Conservation (phyloP, 92 coral and sea anemone genomes). For the Zoanthus sansibaricus region DNA sequence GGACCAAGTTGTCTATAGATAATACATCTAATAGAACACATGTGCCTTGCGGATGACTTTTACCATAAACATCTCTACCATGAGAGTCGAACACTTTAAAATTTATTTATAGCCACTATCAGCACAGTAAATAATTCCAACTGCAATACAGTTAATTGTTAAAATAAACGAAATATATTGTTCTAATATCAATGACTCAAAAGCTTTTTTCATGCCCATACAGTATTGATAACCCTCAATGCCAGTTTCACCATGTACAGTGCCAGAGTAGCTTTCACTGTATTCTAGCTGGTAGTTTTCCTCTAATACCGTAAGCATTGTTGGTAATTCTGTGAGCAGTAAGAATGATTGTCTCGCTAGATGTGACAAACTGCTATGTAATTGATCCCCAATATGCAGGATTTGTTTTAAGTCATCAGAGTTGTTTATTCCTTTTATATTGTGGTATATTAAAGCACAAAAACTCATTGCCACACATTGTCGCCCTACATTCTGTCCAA, state of each 20-base stretch:
- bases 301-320: constrained; percentile 40
- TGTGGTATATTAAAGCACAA: constrained; percentile 1
- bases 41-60: constrained; percentile 3
- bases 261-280: constrained; percentile 57
- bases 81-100: constrained; percentile 30
- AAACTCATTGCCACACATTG: constrained; percentile 22
- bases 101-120: not conserved
- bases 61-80: constrained; percentile 17
- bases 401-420: constrained; percentile 37
- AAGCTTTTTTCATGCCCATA: constrained; percentile 42
- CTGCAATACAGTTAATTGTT: constrained; percentile 39
- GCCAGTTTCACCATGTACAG: constrained; percentile 43
- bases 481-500: constrained; percentile 72
- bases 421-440: constrained; percentile 36
- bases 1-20: constrained; percentile 17
- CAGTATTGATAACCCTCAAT: constrained; percentile 50
- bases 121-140: constrained; percentile 14
- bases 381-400: constrained; percentile 36
- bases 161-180: constrained; percentile 46
- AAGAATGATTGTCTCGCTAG: constrained; percentile 34
- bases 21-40: constrained; percentile 18
- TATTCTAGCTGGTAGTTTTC: constrained; percentile 43
- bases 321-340: constrained; percentile 51
- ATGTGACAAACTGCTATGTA: constrained; percentile 45
- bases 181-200: constrained; percentile 49